These are phyloP conservation scores for Cheilosia variabilis DNA, from an alignment of 2,888 invertebrate species.

Conservation along the genomic window DNA sequence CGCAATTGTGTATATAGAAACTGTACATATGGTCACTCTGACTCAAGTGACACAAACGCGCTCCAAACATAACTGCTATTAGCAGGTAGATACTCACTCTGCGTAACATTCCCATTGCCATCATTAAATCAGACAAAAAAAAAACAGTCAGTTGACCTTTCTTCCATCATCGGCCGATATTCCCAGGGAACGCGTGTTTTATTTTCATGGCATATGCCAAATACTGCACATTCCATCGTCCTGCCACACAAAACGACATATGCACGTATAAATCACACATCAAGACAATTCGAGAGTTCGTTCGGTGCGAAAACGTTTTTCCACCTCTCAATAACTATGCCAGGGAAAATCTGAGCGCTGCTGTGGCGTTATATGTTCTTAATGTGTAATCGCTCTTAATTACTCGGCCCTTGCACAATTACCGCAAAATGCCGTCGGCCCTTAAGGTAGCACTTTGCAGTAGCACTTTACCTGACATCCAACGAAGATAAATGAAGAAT, in stretches of 20 bases:
- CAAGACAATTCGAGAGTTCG: constrained; percentile 44
- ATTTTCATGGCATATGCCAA: constrained; percentile 57
- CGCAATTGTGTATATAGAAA: too few species aligned
- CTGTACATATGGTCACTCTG: too few species aligned
- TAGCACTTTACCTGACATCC: constrained; percentile 74
- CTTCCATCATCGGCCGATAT: constrained; percentile 30
- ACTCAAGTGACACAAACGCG: too few species aligned
- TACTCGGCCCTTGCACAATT: constrained; percentile 74
- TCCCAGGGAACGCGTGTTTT: constrained; percentile 41
- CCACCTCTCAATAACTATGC: constrained; percentile 40
- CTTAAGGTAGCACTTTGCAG: constrained; percentile 75
- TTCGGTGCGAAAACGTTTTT: constrained; percentile 57
- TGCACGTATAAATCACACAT: constrained; percentile 68
- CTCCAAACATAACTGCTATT: too few species aligned
- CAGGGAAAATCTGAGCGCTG: constrained; percentile 61
- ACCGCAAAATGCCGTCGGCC: constrained; percentile 73
- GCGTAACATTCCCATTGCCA: constrained; percentile 34
- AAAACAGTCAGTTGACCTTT: constrained; percentile 2
- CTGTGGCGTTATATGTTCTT: constrained; percentile 70
- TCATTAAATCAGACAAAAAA: constrained; percentile 5
- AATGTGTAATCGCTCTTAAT: constrained; percentile 75
- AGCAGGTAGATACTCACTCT: neutral
- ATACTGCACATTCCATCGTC: constrained; percentile 65
- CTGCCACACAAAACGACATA: constrained; percentile 69
- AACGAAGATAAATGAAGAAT: constrained; percentile 75